Conservation (phyloP, 2,797 vertebrate genomes). For the Sebastes hubbsi region DNA sequence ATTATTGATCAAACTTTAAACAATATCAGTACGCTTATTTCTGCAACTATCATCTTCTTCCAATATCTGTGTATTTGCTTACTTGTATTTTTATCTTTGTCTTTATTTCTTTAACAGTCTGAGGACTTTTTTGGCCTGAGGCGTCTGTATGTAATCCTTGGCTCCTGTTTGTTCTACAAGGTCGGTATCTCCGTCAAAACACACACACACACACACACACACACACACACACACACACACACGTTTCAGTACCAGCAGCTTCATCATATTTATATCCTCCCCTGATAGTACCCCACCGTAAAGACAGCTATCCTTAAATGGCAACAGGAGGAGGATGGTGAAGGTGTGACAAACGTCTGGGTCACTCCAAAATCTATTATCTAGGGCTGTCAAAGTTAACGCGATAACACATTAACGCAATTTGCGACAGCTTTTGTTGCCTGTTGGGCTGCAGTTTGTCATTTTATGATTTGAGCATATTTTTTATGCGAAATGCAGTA, state of each 20-base stretch:
- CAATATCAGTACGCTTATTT: not conserved
- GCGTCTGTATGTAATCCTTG: slow-evolving; percentile 91
- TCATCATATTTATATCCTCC: not conserved
- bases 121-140: slow-evolving; percentile 95
- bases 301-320: not conserved
- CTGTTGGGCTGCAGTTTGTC: no score
- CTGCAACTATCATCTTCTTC: not conserved
- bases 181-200: slow-evolving; percentile 71
- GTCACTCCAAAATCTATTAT: not conserved
- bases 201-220: not conserved
- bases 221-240: not conserved
- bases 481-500: no score
- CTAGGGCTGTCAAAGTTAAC: no score
- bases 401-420: accelerated
- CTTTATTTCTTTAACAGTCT: slow-evolving; percentile 78
- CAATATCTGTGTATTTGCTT: not conserved
- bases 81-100: not conserved
- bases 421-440: no score
- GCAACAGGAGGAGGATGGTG: not conserved
- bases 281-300: not conserved
- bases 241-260: not conserved
- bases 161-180: slow-evolving; percentile 97
- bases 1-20: not conserved
- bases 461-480: no score
- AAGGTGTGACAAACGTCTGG: not conserved